Evolutionary conservation across 1,140 invertebrate species (phyloP), one percentile per base, ranked within the genome.

Genomic region (Drosophila virilis): DNA sequence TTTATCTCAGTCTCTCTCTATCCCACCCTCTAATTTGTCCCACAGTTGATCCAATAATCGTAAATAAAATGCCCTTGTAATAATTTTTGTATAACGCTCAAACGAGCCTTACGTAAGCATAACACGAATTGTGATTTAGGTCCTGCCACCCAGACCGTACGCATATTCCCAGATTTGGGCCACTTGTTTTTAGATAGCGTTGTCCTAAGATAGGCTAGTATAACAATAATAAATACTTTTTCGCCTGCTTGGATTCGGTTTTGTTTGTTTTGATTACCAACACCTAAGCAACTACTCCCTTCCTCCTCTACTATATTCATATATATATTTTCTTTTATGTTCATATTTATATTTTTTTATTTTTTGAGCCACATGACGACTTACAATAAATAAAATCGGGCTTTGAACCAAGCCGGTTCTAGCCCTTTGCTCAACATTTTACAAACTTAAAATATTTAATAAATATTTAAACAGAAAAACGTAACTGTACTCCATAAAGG

Each of bases 21-120:
- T 64, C 8, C 6, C 48, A 52, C 3, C 1, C 46, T 40, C 33
- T 22, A 38, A 60, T 32, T 33, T 65, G 54, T 58, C 58, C 46
- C 68, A 70, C 59, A 78, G 85, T 81, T 89, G 83, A 83, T 82
- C 79, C 88, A 89, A 88, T 88, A 88, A 88, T 83, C 83, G 84
- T 88, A 77, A 88, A 88, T 83, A 88, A 83, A 83, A 79, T 77
- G 79, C 55, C 71, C 74, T 89, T 81, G 83, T 89, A 80, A 88
- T 88, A 74, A 88, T 89, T 88, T 88, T 88, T 88, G 88, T 64
- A 88, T 88, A 73, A 74, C 64, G 52, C 73, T 73, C 77, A 88
- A 88, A 88, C 88, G 83, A 77, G 77, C 77, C 77, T 77, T 88
- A 88, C 83, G 83, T 88, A 83, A 77, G 83, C 71, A 80, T 59